These are phyloP conservation scores for Hyperoodon ampullatus DNA, from an alignment of 2,113 vertebrate species.

Conservation along the genomic window DNA sequence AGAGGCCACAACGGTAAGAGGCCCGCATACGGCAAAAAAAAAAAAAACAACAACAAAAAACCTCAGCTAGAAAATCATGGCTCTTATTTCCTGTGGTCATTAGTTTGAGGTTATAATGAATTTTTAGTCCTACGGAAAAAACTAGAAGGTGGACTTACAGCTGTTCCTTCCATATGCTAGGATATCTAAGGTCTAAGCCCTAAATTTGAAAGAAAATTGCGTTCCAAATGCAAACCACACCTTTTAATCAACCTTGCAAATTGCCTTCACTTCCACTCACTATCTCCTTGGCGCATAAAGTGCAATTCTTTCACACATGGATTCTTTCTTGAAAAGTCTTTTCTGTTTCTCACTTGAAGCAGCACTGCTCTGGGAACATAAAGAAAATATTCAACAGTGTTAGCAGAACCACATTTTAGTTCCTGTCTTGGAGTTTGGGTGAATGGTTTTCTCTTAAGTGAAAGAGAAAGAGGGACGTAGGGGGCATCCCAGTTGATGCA, in stretches of 20 bases:
- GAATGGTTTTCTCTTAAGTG: neutral
- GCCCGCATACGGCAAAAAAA: too few relatives aligned
- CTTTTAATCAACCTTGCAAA: constrained; percentile 7
- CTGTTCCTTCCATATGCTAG: neutral
- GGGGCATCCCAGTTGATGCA: neutral
- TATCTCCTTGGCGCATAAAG: neutral
- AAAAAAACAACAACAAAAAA: neutral
- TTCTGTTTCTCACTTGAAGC: constrained; percentile 1
- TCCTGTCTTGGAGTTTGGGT: neutral
- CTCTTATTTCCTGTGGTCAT: neutral
- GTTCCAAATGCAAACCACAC: neutral
- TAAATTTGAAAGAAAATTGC: neutral
- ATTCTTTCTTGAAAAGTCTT: neutral
- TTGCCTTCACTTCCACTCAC: neutral
- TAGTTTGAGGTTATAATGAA: neutral
- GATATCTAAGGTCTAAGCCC: neutral
- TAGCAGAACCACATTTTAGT: neutral
- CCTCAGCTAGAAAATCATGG: neutral
- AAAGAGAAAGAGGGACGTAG: neutral
- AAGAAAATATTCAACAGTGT: neutral
- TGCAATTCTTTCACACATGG: neutral
- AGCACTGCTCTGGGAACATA: neutral
- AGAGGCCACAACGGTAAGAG: too few relatives aligned
- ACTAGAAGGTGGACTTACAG: neutral
- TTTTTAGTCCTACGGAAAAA: neutral